These are phyloP conservation scores for Heterodera carotae DNA, from an alignment of 1,140 invertebrate species.

Conservation along the genomic window DNA sequence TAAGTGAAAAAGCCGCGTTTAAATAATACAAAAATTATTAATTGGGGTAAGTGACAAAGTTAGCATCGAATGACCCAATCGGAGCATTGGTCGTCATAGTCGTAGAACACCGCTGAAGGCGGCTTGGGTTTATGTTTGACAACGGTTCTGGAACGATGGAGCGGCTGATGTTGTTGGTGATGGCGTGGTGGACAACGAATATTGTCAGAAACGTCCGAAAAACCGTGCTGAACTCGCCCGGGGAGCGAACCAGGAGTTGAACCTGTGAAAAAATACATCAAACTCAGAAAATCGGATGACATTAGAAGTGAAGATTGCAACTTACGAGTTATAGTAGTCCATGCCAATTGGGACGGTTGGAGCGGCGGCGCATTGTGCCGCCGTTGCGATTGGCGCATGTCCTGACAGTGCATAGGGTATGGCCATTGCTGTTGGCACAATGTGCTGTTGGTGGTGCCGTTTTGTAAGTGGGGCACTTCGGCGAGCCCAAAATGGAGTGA, in stretches of 20 bases:
- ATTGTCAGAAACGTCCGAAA: conserved; percentile 13
- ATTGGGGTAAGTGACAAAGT: background rate
- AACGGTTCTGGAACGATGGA: background rate
- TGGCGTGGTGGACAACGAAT: no score
- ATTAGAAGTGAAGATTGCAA: background rate
- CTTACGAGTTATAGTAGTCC: conserved; percentile 26
- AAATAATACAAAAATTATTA: background rate
- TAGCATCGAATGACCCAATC: conserved; percentile 29
- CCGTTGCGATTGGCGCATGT: background rate
- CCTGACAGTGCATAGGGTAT: conserved; percentile 3
- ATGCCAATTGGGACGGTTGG: conserved; percentile 4
- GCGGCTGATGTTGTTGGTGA: background rate
- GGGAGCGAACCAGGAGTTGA: conserved; percentile 30
- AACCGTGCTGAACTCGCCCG: conserved; percentile 7
- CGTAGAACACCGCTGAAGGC: conserved; percentile 26
- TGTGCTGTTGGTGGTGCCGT: background rate
- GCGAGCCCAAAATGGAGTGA: conserved; percentile 18
- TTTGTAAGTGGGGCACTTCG: conserved; percentile 24
- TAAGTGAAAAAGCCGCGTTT: background rate
- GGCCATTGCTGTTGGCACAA: conserved; percentile 16
- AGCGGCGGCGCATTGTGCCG: background rate
- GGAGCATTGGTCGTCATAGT: conserved; percentile 20
- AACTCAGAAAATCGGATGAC: background rate
- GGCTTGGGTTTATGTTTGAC: conserved; percentile 17
- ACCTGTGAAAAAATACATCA: background rate